Evolutionary conservation across 2,113 vertebrate genomes (phyloP), one percentile per base, ranked within the genome.

Genomic region (Myocastor coypus): DNA sequence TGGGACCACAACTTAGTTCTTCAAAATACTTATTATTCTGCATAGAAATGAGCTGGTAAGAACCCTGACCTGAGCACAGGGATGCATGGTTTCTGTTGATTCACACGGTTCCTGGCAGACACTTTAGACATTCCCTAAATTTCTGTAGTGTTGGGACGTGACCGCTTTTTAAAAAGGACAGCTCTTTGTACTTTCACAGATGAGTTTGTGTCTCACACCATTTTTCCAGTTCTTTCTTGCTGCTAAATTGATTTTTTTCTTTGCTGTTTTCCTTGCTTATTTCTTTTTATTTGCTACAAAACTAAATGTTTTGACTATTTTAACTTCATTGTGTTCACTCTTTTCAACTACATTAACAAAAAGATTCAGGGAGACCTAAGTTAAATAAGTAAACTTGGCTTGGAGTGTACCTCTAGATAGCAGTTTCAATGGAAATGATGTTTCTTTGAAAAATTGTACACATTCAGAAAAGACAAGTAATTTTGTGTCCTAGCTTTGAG

Each of bases 101-200:
- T 86, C n/a, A 85, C 9, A 83, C 20, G 69, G 26, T 89, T 94
- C 89, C n/a, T 96, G 28, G 83, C 50, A 91, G 1, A 55, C 68
- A 94, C 95, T 93, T 40, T 30, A 89, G 94, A 2, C 3, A 66
- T 71, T 34, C 42, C 26, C 95, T 92, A 84, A 85, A 90, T 30
- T 64, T 96, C 20, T 10, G 16, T 90, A 42, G 17, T 86, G 91
- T 96, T 92, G 0, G 89, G 55, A 92, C 92, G 75, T 75, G 28
- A 81, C 75, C 78, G 75, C 19, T 68, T 7, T 92, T 92, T 94
- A 73, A 77, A 90, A 94, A 91, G 95, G 30, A 88, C 80, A 40
- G 12, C 64, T 61, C 2, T 85, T 91, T 80, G 28, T 59, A 69
- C 5, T 89, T 94, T 50, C 82, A 1, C 5, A 83, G 4, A 83